Evolutionary conservation across 1,140 invertebrate species (phyloP).

Genomic region (Microplitis demolitor): DNA sequence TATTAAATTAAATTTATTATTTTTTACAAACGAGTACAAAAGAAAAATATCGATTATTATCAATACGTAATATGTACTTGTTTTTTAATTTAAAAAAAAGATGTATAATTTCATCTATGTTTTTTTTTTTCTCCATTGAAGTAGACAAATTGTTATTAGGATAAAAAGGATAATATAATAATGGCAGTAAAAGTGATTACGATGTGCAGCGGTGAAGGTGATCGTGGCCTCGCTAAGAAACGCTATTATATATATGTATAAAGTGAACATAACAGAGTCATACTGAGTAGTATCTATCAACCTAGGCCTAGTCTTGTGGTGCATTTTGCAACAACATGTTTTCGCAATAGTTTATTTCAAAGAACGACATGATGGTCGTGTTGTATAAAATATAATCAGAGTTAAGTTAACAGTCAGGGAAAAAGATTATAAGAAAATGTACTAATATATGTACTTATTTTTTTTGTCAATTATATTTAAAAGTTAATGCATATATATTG

Average conservation of each 20-base stretch:
- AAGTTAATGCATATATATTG: too few relatives aligned
- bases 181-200: background rate
- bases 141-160: too few relatives aligned
- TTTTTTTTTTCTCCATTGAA: too few relatives aligned
- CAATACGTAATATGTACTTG: too few relatives aligned
- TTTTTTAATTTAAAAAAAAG: too few relatives aligned
- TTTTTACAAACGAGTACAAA: too few relatives aligned
- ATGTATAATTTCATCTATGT: too few relatives aligned
- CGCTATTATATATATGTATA: background rate
- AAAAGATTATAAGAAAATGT: background rate
- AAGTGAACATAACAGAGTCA: conserved; percentile 1
- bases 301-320: conserved; percentile 41
- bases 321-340: conserved; percentile 44
- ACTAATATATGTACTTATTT: background rate
- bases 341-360: conserved; percentile 45
- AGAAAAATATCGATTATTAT: too few relatives aligned
- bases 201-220: conserved; percentile 16
- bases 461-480: background rate
- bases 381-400: conserved; percentile 9
- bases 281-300: conserved; percentile 25
- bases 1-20: too few relatives aligned
- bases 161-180: background rate
- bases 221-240: conserved; percentile 18
- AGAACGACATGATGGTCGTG: conserved; percentile 17
- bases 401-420: background rate